Conservation (phyloP, 2,113 vertebrate species). For the Chionomys nivalis region DNA sequence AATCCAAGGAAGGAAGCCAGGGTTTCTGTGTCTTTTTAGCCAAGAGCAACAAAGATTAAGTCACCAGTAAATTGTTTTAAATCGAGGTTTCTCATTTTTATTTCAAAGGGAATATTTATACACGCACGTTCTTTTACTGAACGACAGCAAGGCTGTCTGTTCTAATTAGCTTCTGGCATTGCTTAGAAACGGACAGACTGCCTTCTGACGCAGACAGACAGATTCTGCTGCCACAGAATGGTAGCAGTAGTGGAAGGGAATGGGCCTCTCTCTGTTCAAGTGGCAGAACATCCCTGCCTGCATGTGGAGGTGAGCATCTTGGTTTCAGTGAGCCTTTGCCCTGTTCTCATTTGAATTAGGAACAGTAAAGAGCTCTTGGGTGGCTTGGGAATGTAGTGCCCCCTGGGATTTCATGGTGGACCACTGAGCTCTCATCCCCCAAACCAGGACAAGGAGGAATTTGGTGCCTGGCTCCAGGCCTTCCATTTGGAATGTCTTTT, state of each 20-base stretch:
- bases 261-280: slow-evolving; percentile 52
- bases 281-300: not conserved
- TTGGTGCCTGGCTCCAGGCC: not conserved
- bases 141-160: slow-evolving; percentile 76
- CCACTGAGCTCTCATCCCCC: not conserved
- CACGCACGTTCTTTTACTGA: slow-evolving; percentile 70
- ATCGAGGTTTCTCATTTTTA: slow-evolving; percentile 14
- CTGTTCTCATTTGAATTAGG: slow-evolving; percentile 52
- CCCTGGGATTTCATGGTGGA: not conserved
- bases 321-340: slow-evolving; percentile 57
- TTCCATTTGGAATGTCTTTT: not conserved
- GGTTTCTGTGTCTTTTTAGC: slow-evolving; percentile 20
- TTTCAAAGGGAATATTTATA: slow-evolving; percentile 47
- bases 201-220: not conserved
- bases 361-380: not conserved
- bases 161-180: slow-evolving; percentile 73
- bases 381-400: not conserved
- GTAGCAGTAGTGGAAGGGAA: not conserved
- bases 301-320: not conserved
- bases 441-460: not conserved
- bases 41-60: slow-evolving; percentile 77
- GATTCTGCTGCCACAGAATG: not conserved
- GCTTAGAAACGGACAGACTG: slow-evolving; percentile 49
- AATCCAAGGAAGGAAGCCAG: slow-evolving; percentile 69
- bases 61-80: slow-evolving; percentile 58